These are phyloP conservation scores for Gracilinanus agilis DNA, from an alignment of 2,113 vertebrate genomes.

Conservation along the genomic window DNA sequence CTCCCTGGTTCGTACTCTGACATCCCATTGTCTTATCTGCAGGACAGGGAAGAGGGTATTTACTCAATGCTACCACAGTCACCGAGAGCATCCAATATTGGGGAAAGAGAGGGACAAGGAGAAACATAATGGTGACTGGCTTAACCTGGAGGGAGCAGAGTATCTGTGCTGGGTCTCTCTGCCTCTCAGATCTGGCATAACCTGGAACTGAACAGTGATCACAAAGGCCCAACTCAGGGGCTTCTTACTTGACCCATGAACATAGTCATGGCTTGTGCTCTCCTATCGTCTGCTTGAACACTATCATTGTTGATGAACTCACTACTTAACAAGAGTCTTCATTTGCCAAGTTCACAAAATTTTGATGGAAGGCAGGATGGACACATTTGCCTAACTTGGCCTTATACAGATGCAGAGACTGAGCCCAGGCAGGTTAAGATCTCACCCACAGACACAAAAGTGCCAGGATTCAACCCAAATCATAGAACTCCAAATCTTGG, in stretches of 20 bases:
- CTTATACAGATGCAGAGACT: not conserved
- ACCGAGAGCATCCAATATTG: not conserved
- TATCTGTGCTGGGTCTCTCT: not conserved
- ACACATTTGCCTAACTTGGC: not conserved
- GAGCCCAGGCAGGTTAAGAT: not conserved
- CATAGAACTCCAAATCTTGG: no score
- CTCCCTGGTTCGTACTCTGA: no score
- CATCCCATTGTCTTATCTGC: constrained; percentile 12
- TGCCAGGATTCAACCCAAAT: no score
- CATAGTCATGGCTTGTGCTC: not conserved
- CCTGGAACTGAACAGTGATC: not conserved
- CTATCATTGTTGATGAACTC: not conserved
- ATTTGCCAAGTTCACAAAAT: not conserved
- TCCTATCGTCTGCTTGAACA: not conserved
- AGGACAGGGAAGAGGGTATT: constrained; percentile 11
- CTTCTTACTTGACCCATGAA: not conserved
- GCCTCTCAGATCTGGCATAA: not conserved
- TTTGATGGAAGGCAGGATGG: not conserved
- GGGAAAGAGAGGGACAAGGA: not conserved
- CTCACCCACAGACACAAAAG: not conserved
- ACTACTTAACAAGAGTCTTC: not conserved
- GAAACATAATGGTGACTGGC: not conserved
- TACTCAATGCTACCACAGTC: not conserved
- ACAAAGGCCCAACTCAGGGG: not conserved
- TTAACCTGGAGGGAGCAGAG: not conserved